Percentiles rank a stretch among this genome's conserved stretches.
These are phyloP conservation scores for Malurus melanocephalus DNA, from an alignment of 2,113 vertebrate genomes.

Conservation along the genomic window DNA sequence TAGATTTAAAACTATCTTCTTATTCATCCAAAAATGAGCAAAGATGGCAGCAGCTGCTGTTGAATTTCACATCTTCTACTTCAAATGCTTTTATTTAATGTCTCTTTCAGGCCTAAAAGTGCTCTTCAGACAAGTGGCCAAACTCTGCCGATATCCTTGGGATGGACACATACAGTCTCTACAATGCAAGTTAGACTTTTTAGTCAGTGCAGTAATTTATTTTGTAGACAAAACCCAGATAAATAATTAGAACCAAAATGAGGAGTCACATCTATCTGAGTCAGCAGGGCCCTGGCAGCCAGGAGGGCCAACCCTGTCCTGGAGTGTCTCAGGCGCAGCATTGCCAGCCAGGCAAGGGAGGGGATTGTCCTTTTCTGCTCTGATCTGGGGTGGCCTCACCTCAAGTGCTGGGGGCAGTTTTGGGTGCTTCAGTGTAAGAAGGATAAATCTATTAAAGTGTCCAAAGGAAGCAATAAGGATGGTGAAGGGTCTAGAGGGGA, in stretches of 20 bases:
- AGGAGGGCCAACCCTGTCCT: fast-evolving
- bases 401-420: fast-evolving
- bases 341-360: fast-evolving
- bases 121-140: background rate
- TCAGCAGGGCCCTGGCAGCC: background rate
- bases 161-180: background rate
- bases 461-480: background rate
- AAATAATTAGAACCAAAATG: background rate
- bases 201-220: background rate
- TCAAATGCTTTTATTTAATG: background rate
- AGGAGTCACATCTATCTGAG: background rate
- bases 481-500: background rate
- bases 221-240: background rate
- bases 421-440: background rate
- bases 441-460: background rate
- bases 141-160: background rate
- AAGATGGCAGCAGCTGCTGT: background rate
- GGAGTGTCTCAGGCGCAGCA: background rate
- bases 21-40: background rate
- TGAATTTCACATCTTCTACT: background rate
- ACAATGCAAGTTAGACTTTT: background rate
- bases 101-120: background rate
- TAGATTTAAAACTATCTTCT: background rate
- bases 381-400: fast-evolving
- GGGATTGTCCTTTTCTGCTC: fast-evolving